phyloP scores from a whole-genome alignment of 2,888 invertebrate species.

The Cancer borealis region DNA sequence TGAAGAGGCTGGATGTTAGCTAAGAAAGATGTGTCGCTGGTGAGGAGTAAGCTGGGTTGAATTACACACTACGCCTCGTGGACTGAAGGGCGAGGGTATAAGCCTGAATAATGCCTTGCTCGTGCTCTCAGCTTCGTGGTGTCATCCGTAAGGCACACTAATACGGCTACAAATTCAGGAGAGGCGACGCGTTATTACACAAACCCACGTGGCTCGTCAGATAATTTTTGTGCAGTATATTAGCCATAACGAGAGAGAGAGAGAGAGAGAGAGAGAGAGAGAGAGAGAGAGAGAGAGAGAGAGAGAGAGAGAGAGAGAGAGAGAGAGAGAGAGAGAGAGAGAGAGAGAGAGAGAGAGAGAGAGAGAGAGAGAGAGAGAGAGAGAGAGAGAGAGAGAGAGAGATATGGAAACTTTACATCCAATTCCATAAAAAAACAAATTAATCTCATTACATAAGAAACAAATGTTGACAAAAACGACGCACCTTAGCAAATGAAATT shows the following conservation, averaged over 20 bases:
- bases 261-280: not conserved
- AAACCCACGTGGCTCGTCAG: not conserved
- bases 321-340: constrained; percentile 13
- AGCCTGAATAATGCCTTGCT: not conserved
- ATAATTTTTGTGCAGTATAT: not conserved
- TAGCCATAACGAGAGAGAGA: not conserved
- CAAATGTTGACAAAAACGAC: not conserved
- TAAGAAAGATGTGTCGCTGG: not conserved
- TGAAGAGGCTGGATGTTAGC: not conserved
- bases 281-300: constrained; percentile 11
- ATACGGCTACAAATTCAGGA: not conserved
- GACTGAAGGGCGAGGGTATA: not conserved
- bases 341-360: constrained; percentile 20
- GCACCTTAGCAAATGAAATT: not conserved
- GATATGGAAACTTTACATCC: not conserved
- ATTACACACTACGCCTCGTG: not conserved
- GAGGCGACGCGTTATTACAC: not conserved
- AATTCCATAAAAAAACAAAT: not conserved
- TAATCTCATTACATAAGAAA: not conserved
- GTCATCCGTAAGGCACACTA: not conserved
- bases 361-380: not conserved
- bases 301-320: constrained; percentile 11
- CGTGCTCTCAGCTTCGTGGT: not conserved
- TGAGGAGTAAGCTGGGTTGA: not conserved
- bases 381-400: no score